Conservation (phyloP, 2,797 vertebrate species). For the Xenopus petersii region DNA sequence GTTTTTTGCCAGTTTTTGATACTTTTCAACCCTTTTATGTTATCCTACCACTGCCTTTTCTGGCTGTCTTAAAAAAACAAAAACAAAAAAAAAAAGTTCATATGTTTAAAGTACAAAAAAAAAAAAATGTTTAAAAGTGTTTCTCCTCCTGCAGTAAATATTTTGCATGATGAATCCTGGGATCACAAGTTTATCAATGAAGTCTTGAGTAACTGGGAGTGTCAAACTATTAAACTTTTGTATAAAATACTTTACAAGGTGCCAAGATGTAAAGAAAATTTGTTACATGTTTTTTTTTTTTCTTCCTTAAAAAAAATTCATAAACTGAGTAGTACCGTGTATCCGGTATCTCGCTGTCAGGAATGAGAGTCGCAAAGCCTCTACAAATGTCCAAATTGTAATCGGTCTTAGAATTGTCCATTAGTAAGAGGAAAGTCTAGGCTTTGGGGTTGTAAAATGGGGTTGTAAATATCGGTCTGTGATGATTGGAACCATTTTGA, state of each 20-base stretch:
- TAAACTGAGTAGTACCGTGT: constrained; percentile 66
- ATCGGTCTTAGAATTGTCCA: constrained; percentile 52
- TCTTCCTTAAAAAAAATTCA: constrained; percentile 63
- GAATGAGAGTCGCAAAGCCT: constrained; percentile 63
- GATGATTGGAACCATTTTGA: no score
- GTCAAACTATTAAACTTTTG: constrained; percentile 87
- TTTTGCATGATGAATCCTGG: constrained; percentile 89
- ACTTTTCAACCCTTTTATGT: constrained; percentile 72
- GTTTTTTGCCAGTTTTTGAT: constrained; percentile 78
- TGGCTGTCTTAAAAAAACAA: constrained; percentile 72
- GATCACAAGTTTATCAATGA: constrained; percentile 81
- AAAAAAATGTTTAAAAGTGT: constrained; percentile 66
- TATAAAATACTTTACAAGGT: constrained; percentile 90
- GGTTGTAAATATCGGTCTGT: no score
- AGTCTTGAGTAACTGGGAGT: constrained; percentile 87
- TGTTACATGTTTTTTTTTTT: constrained; percentile 71
- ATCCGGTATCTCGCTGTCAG: constrained; percentile 69
- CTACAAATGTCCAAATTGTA: constrained; percentile 56
- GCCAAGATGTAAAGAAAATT: constrained; percentile 94
- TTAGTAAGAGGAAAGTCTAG: constrained; percentile 31
- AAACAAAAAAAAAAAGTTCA: constrained; percentile 65
- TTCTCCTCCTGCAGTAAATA: constrained; percentile 80
- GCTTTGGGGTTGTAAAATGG: no score
- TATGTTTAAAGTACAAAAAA: constrained; percentile 66
- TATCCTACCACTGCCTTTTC: constrained; percentile 81